phyloP scores from a whole-genome alignment of 2,888 invertebrate genomes.

The Pasiphila rectangulata region DNA sequence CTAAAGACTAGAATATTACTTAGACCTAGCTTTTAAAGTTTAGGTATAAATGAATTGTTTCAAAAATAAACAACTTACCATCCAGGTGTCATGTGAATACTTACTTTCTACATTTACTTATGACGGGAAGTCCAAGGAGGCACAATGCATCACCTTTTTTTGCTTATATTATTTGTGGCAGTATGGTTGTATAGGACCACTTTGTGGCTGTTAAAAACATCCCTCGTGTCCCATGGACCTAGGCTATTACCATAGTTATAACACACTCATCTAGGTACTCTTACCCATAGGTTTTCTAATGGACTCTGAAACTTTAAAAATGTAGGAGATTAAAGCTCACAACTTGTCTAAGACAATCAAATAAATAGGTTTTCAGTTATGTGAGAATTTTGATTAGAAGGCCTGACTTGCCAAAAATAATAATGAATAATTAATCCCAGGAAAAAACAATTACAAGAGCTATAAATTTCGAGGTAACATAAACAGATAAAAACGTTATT shows the following conservation, averaged over 20 bases:
- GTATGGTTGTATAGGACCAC: constrained; percentile 20
- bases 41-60: constrained; percentile 20
- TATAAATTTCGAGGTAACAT: constrained; percentile 65
- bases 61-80: constrained; percentile 41
- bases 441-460: constrained; percentile 60
- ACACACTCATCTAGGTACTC: constrained; percentile 25
- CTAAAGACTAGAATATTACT: constrained; percentile 27
- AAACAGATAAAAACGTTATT: constrained; percentile 77
- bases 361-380: constrained; percentile 42
- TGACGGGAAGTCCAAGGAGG: constrained; percentile 45
- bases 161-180: constrained; percentile 35
- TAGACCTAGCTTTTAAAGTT: constrained; percentile 15
- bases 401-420: constrained; percentile 64
- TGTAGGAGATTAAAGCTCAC: constrained; percentile 56
- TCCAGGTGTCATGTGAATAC: constrained; percentile 44
- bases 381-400: constrained; percentile 52
- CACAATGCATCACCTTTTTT: constrained; percentile 37
- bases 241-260: constrained; percentile 36
- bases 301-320: constrained; percentile 55
- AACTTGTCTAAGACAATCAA: constrained; percentile 38
- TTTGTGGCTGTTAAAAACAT: constrained; percentile 46
- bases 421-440: constrained; percentile 53
- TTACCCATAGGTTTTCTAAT: constrained; percentile 38
- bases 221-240: constrained; percentile 47
- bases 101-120: constrained; percentile 64